Conservation (phyloP, 2,797 vertebrate genomes). For the Margarornis squamiger region DNA sequence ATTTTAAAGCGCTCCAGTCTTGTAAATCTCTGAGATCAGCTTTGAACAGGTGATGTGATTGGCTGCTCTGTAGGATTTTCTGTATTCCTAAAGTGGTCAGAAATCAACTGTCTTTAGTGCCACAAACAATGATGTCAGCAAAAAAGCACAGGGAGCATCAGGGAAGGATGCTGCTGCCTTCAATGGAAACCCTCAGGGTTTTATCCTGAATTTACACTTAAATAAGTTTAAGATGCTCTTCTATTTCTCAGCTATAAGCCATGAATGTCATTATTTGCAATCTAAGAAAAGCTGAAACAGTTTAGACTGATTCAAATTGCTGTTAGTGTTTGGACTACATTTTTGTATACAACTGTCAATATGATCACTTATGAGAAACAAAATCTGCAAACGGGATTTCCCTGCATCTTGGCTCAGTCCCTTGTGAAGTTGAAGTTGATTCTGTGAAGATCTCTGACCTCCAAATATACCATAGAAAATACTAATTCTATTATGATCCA, state of each 20-base stretch:
- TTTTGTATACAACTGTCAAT: not conserved
- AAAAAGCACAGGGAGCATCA: not conserved
- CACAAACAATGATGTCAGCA: not conserved
- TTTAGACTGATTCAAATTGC: not conserved
- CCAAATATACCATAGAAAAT: not conserved
- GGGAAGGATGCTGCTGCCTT: not conserved
- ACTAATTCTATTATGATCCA: not conserved
- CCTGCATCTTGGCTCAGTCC: not conserved
- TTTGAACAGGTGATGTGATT: not conserved
- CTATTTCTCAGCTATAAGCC: not conserved
- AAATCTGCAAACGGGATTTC: not conserved
- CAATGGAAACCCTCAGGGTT: not conserved
- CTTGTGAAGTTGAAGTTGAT: not conserved
- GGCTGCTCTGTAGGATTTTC: not conserved
- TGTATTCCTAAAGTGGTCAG: not conserved
- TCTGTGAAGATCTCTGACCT: not conserved
- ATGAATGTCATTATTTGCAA: not conserved
- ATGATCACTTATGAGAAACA: not conserved
- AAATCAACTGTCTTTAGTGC: not conserved
- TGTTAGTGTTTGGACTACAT: not conserved
- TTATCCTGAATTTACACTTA: not conserved
- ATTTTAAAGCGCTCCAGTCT: not conserved
- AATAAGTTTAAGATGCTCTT: not conserved
- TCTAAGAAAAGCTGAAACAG: not conserved
- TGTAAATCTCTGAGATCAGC: not conserved